Evolutionary conservation across 2,113 vertebrate genomes (phyloP), one percentile per base, ranked within the genome.

Genomic region (Myiopsitta monachus): DNA sequence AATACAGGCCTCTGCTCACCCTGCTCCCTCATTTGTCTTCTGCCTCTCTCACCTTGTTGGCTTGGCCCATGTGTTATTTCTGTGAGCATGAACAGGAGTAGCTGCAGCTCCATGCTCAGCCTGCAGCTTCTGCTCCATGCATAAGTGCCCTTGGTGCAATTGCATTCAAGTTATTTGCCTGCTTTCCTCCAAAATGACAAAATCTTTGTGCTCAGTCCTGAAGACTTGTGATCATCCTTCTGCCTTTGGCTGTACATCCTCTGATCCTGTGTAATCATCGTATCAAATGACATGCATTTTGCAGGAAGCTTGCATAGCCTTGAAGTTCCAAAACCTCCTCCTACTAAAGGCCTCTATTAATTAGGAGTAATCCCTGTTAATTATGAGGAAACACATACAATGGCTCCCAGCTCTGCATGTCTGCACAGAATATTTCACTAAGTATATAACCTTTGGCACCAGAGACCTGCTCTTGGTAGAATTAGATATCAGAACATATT

Each of bases 401-500:
- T 6, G 10, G 33, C 70, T 77, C 55, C 69, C 51, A 77, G 67
- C 31, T 54, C 54, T 54, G 51, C 57, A 27, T 41, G 19, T 91
- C 39, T 74, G 61, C 43, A 85, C 69, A 81, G 81, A 95, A 55
- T 78, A 55, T 77, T 79, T 95, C 61, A 66, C 46, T 44, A 28
- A 69, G 24, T 31, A 26, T 46, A 52, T 87, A 79, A 93, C 87
- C 84, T 95, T 95, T 96, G 94, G 87, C 86, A 95, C 74, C 54
- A 82, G 43, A 87, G 81, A 82, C 33, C 68, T 93, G 30, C 75
- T 92, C 33, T 91, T 54, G 52, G 74, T 54, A 91, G 44, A 92
- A 76, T 55, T 91, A 91, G 69, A 63, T 74, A 90, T 52, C 24
- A 75, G 57, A 66, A 47, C 3, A 1, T 95, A 64, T 95, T 97